Conservation (phyloP, 2,888 invertebrate species). For the Caenorhabditis doughertyi region DNA sequence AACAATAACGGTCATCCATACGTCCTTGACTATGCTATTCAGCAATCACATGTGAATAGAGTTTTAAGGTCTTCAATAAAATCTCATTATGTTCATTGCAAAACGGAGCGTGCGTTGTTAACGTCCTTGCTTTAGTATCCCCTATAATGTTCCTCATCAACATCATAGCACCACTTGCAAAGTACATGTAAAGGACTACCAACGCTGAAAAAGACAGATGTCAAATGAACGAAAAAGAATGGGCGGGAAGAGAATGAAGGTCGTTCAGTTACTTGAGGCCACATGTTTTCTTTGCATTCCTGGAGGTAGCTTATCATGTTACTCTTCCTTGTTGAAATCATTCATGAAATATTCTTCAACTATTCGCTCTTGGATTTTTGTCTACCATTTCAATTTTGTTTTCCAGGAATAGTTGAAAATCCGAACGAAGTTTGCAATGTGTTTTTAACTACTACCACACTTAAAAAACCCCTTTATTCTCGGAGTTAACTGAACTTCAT, state of each 20-base stretch:
- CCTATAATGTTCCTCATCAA: neutral
- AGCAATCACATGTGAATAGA: neutral
- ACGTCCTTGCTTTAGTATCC: neutral
- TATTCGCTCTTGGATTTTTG: no score
- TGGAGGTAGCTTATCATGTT: neutral
- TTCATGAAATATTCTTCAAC: no score
- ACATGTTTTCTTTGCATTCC: constrained; percentile 6
- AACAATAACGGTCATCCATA: neutral
- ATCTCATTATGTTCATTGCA: neutral
- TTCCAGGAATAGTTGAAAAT: neutral
- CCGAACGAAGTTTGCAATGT: constrained; percentile 5
- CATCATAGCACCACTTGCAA: neutral
- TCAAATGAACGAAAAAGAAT: constrained; percentile 20
- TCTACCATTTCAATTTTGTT: neutral
- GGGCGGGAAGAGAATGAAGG: constrained; percentile 4
- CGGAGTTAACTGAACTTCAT: constrained; percentile 6
- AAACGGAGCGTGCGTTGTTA: constrained; percentile 6
- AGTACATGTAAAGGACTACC: constrained; percentile 49
- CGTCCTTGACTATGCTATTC: neutral
- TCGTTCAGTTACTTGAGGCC: neutral
- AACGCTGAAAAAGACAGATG: constrained; percentile 39
- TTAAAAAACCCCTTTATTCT: neutral
- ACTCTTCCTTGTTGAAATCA: no score
- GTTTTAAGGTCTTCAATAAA: neutral
- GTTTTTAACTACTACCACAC: constrained; percentile 3